Base-by-base conservation (phyloP, 2,888 invertebrate genomes). In the Epiblema foenella region DNA sequence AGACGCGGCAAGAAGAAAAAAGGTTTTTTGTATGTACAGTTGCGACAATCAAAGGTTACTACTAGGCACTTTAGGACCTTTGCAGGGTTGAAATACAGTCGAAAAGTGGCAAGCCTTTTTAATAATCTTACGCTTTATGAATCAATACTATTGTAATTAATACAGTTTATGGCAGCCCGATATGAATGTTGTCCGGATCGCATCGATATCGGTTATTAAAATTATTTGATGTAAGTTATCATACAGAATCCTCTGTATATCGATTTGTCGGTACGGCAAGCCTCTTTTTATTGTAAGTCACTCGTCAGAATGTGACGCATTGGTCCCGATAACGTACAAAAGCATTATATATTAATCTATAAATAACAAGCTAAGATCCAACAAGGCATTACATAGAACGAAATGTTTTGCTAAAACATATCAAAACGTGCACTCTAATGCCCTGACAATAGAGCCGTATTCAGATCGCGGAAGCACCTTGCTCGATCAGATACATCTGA, bases 291-390 rank as follows among this genome's bases (percentile, higher is more conserved):
- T 46, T 46, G 46, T 17, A 29, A 60, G 46, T 29, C 46, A 49
- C 46, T 66, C 56, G 58, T 67, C 65, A 77, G 75, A 77, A 64
- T 66, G 65, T 64, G 77, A 77, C 77, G 78, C 80, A 74, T 89
- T 88, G 89, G 89, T 89, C 89, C 88, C 89, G 52, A 64, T 33
- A 78, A 81, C 76, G 81, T 86, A 83, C 78, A 84, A 83, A 85
- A 87, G 86, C 87, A 83, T 85, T 37, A 83, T 83, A 84, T 79
- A 80, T 81, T 77, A 84, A 73, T 81, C 39, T 69, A 69, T 62
- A 51, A 49, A 24, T n/a, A 54, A 17, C 54, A n/a, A 39, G 24
- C 39, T 54, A 39, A n/a, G 18, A 33, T 18, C 51, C 33, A 15
- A 52, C 52, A 10, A 18, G 54, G 64, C 64, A 39, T 24, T 24